These are phyloP conservation scores for Coreius guichenoti DNA, from an alignment of 2,797 vertebrate species.

Conservation along the genomic window DNA sequence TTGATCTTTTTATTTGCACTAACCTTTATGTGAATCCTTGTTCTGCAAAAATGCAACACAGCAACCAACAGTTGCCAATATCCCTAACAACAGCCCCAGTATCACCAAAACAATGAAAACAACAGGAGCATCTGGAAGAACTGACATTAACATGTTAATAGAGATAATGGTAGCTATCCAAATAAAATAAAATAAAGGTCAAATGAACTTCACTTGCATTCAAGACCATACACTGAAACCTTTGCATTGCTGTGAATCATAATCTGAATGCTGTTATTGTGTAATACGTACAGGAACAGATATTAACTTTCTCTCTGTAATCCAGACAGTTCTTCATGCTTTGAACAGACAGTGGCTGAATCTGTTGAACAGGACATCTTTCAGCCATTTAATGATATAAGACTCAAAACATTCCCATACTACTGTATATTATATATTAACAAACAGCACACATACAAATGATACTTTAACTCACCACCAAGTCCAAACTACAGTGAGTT, in stretches of 20 bases:
- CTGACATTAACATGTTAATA: slow-evolving; percentile 29
- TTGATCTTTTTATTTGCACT: slow-evolving; percentile 19
- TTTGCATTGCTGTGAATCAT: not conserved
- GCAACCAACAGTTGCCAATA: slow-evolving; percentile 1
- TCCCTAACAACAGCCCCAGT: not conserved
- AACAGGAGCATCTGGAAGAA: slow-evolving; percentile 33
- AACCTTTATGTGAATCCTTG: slow-evolving; percentile 66
- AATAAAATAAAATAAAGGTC: not conserved
- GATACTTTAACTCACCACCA: slow-evolving; percentile 66
- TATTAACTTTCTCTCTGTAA: slow-evolving; percentile 32
- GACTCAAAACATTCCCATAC: not conserved
- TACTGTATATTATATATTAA: slow-evolving; percentile 6
- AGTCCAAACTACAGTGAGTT: slow-evolving; percentile 60
- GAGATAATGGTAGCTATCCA: not conserved
- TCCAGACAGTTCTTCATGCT: slow-evolving; percentile 68
- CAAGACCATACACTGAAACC: not conserved
- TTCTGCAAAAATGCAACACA: slow-evolving; percentile 59
- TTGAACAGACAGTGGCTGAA: slow-evolving; percentile 73
- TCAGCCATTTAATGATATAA: not conserved
- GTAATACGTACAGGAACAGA: slow-evolving; percentile 56
- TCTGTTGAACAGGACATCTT: slow-evolving; percentile 60
- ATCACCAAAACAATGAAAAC: not conserved
- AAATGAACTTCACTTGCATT: not conserved
- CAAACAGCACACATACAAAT: not conserved
- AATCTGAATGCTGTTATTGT: slow-evolving; percentile 43